Evolutionary conservation across 2,113 vertebrate species (phyloP).

Genomic region (Petroica traversi): DNA sequence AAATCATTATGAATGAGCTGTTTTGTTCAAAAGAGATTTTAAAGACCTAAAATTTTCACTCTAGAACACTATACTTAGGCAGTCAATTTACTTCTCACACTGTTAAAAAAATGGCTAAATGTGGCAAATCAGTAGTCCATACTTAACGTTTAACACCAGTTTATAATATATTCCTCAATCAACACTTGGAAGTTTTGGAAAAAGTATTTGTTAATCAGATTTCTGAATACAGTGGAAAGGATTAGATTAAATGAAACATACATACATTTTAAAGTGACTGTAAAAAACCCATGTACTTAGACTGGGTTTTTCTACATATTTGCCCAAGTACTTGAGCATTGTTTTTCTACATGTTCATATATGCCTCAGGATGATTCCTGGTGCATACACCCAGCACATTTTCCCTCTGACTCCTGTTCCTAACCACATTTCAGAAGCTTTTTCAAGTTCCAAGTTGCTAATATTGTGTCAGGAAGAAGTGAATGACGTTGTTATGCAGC

Average conservation of each 20-base stretch:
- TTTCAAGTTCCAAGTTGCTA: neutral
- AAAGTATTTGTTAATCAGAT: neutral
- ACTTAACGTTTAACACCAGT: neutral
- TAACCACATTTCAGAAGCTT: neutral
- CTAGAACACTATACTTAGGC: neutral
- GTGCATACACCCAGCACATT: accelerated
- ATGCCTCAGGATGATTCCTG: neutral
- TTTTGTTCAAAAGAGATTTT: neutral
- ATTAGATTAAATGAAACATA: neutral
- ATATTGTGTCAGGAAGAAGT: neutral
- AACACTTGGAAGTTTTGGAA: neutral
- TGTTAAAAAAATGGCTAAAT: neutral
- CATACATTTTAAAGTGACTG: neutral
- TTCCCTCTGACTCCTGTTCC: neutral
- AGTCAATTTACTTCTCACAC: neutral
- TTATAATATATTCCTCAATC: neutral
- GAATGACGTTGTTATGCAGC: accelerated
- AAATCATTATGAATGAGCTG: neutral
- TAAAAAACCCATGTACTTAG: accelerated
- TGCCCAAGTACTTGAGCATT: neutral
- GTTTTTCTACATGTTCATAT: neutral
- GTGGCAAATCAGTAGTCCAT: neutral
- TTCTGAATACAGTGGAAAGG: neutral
- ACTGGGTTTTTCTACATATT: neutral
- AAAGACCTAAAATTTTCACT: neutral